Base-by-base conservation (phyloP, 1,140 invertebrate genomes). In the Dryas iulia region DNA sequence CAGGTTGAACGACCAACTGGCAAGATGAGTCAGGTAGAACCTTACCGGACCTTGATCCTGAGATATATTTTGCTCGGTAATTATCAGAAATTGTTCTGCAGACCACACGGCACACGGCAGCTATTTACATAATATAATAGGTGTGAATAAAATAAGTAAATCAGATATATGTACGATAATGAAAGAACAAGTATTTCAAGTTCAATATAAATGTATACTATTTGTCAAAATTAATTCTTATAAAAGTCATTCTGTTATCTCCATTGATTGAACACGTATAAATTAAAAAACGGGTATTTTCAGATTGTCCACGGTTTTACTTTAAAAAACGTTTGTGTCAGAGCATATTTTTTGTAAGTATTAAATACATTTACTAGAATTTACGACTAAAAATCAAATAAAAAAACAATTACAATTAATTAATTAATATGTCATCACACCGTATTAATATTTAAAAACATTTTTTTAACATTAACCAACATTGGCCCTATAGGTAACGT, bases 1-100 rank as follows among this genome's bases (percentile, higher is more conserved):
- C 82, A 82, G 77, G 86, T 86, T 86, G 84, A 86, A 88, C 81
- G 84, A 83, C 86, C 83, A 84, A 59, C 73, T 63, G 57, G 72
- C 65, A 65, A 77, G 77, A 81, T 88, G 86, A 86, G 73, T 88
- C 83, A 86, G 78, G 73, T 77, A 76, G 74, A 85, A 88, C 86
- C 84, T 86, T 83, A 81, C 75, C 78, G 73, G 76, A 72, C 73
- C 59, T 52, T 23, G 54, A 56, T 31, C 59, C 59, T 56, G 26
- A 54, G 26, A 58, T 62, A 59, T 59, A 63, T 61, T 58, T 59
- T 28, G 33, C 59, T 60, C 33, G 39, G 39, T 62, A 62, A 70
- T 57, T 61, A 58, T 58, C 52, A 61, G 59, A 30, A 39, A 66
- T 66, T 59, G 35, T 25, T 53, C 11, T 54, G 14, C 21, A 21